Evolutionary conservation across 2,888 invertebrate species (phyloP), one percentile per base, ranked within the genome.

Genomic region (Epinotia brunnichana): DNA sequence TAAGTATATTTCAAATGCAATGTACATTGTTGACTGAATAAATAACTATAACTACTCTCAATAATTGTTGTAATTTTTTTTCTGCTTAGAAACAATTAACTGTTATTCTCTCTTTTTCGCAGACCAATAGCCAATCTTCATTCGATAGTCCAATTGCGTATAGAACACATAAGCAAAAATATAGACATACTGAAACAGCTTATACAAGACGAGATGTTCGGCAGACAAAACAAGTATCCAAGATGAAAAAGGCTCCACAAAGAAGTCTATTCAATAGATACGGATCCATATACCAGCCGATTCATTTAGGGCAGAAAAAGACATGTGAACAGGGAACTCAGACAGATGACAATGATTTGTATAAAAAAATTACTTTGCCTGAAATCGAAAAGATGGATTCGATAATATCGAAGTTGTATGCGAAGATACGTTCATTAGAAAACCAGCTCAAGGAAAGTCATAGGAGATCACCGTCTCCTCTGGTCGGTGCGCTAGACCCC

Each of bases 241-340:
- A 35, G 15, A 35, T 35, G 29, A 59, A 59, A 60, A 39, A 35
- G 19, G 19, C 29, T 17, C 39, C 60, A 17, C 35, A 39, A 60
- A 39, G 17, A 17, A 39, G 17, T 60, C 10, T 17, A 2, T 41
- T 17, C 3, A 60, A 11, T n/a, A n/a, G 35, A 1, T 29, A 59
- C 21, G 35, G 17, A 35, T 35, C 39, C 10, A 4, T 59, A 11
- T 17, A 29, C 35, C 15, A 35, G 7, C 35, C 29, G 3, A 39
- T 44, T 63, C 9, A 39, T 21, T 21, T 44, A 21, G 19, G 44
- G 10, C 29, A 17, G 7, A 53, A 53, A 35, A 24, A 3, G 2
- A 67, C 67, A 0, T 10, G 44, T 29, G 67, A 67, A 2, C 24
- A 44, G 2, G 41, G 44, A n/a, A 67, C 44, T 5, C 67, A 67